phyloP scores from a whole-genome alignment of 2,888 invertebrate species.

The Amaurobius ferox region DNA sequence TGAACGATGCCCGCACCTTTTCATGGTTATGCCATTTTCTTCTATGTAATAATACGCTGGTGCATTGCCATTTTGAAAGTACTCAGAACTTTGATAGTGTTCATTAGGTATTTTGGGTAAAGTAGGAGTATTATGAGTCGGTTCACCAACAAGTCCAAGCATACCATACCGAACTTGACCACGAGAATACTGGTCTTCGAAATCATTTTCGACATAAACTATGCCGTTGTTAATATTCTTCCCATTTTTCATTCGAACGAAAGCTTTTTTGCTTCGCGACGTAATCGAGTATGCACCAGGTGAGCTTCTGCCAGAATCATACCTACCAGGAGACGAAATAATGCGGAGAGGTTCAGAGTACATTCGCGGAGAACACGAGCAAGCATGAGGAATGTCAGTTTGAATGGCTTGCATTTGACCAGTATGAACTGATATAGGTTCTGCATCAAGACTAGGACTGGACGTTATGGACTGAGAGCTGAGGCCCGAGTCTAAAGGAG shows the following conservation, averaged over 20 bases:
- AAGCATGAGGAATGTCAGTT: neutral
- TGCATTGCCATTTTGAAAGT: neutral
- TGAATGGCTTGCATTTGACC: neutral
- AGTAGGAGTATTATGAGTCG: neutral
- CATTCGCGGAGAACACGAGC: constrained; percentile 21
- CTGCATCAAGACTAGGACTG: constrained; percentile 69
- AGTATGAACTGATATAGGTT: neutral
- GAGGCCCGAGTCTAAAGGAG: constrained; percentile 69
- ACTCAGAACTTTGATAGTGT: neutral
- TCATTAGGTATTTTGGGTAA: neutral
- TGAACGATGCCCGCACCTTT: neutral
- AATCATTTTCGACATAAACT: constrained; percentile 6
- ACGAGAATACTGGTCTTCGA: neutral
- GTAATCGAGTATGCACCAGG: constrained; percentile 27
- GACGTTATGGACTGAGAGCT: constrained; percentile 72
- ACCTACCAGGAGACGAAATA: neutral
- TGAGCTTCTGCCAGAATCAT: constrained; percentile 47
- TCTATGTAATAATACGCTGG: neutral
- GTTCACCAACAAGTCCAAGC: constrained; percentile 45
- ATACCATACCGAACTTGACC: constrained; percentile 51
- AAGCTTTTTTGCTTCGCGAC: neutral
- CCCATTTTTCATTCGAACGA: neutral
- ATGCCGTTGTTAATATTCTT: neutral
- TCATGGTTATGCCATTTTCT: neutral
- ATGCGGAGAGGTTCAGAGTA: constrained; percentile 5